Evolutionary conservation across 2,888 invertebrate species (phyloP).

Genomic region (Gandaritis pyraliata): DNA sequence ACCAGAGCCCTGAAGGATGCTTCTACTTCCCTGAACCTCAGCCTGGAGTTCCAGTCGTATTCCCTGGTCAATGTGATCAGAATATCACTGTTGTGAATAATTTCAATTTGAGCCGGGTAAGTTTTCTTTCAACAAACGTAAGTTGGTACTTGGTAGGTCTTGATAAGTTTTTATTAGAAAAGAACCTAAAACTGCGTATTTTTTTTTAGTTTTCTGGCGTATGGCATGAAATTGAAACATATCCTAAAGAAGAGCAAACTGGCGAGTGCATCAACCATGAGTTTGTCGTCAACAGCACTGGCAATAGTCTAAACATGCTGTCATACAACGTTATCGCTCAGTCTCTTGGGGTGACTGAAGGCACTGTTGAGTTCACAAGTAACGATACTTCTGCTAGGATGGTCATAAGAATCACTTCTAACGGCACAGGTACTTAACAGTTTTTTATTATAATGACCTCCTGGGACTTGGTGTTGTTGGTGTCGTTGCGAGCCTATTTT

Average conservation of each 20-base stretch:
- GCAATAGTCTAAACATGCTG: slow-evolving; percentile 36
- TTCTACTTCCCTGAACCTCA: slow-evolving; percentile 59
- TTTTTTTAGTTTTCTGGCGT: slow-evolving; percentile 41
- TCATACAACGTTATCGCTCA: slow-evolving; percentile 47
- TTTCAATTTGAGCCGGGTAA: slow-evolving; percentile 42
- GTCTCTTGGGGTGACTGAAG: slow-evolving; percentile 41
- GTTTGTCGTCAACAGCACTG: slow-evolving; percentile 28
- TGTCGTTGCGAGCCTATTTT: too few species aligned
- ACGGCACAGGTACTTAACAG: slow-evolving; percentile 34
- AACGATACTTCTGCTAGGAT: slow-evolving; percentile 39
- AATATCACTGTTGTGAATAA: slow-evolving; percentile 44
- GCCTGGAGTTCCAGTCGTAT: slow-evolving; percentile 51
- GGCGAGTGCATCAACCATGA: slow-evolving; percentile 50
- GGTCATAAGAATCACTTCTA: slow-evolving; percentile 26
- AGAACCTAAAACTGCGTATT: not conserved
- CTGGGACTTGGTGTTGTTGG: too few species aligned
- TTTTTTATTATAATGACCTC: not conserved
- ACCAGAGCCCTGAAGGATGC: slow-evolving; percentile 54
- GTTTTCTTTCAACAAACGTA: not conserved
- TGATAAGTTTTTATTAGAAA: too few species aligned
- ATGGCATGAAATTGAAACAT: slow-evolving; percentile 51
- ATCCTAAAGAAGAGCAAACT: slow-evolving; percentile 45
- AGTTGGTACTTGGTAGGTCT: too few species aligned
- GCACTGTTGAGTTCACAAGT: slow-evolving; percentile 35
- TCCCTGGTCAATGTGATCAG: slow-evolving; percentile 59